Conservation (phyloP, 2,113 vertebrate genomes). For the Apodemus speciosus region DNA sequence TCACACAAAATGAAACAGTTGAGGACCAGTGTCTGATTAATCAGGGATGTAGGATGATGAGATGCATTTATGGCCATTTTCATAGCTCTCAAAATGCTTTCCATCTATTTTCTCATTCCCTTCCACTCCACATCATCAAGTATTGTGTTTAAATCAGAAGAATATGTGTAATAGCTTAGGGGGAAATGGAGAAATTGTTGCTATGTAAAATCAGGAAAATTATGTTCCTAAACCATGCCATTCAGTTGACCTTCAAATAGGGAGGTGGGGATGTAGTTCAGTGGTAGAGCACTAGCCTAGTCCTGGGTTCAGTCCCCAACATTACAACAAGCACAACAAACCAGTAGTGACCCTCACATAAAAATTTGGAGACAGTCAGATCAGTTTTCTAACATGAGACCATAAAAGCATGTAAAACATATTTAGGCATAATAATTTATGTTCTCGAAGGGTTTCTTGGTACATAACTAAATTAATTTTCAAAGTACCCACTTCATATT, state of each 20-base stretch:
- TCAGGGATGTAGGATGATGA: slow-evolving; percentile 26
- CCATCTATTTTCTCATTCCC: slow-evolving; percentile 1
- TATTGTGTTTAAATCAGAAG: slow-evolving; percentile 55
- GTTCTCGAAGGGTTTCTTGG: neutral
- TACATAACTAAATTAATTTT: slow-evolving; percentile 2
- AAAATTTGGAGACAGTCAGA: slow-evolving; percentile 13
- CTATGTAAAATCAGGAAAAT: slow-evolving; percentile 49
- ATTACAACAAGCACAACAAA: neutral
- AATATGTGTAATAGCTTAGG: neutral
- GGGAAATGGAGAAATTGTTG: slow-evolving; percentile 39
- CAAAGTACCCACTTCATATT: neutral
- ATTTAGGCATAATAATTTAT: slow-evolving; percentile 28
- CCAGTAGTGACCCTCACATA: slow-evolving; percentile 35
- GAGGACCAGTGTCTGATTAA: slow-evolving; percentile 62
- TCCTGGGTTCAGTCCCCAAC: neutral
- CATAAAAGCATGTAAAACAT: slow-evolving; percentile 28
- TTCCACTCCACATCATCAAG: slow-evolving; percentile 34
- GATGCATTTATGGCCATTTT: slow-evolving; percentile 51
- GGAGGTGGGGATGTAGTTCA: neutral
- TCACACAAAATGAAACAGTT: slow-evolving; percentile 55
- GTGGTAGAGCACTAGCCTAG: neutral
- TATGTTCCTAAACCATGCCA: slow-evolving; percentile 47
- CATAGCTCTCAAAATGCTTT: slow-evolving; percentile 42
- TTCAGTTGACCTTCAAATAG: slow-evolving; percentile 34
- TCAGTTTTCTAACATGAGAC: slow-evolving; percentile 63